Percentiles rank a stretch among this genome's conserved stretches.
These are phyloP conservation scores for Sebastes goodei DNA, from an alignment of 2,797 vertebrate genomes.

Conservation along the genomic window DNA sequence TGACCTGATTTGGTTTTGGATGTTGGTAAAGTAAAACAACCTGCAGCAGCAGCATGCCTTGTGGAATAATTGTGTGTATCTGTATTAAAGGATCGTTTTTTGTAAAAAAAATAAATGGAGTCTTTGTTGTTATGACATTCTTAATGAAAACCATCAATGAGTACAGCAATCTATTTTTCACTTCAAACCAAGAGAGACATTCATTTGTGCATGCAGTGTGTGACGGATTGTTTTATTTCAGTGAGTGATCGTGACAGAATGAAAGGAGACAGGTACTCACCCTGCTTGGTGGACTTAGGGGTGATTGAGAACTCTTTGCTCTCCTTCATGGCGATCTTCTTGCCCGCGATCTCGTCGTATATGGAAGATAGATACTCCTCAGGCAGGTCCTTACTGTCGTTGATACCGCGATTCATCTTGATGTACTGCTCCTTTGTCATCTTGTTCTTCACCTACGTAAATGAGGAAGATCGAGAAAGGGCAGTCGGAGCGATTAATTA, in stretches of 20 bases:
- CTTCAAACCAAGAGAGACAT: too few species aligned
- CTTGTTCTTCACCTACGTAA: slow-evolving; percentile 93
- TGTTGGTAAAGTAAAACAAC: too few species aligned
- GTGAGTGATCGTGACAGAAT: background rate
- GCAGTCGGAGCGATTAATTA: background rate
- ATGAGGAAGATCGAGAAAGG: background rate
- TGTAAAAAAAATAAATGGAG: too few species aligned
- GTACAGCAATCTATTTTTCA: too few species aligned
- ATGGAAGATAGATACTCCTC: slow-evolving; percentile 96
- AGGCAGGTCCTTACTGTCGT: slow-evolving; percentile 96
- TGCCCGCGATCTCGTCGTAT: slow-evolving; percentile 95
- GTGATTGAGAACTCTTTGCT: slow-evolving; percentile 93
- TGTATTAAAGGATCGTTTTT: too few species aligned
- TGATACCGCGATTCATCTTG: slow-evolving; percentile 98
- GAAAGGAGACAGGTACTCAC: slow-evolving; percentile 79
- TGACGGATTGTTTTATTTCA: background rate
- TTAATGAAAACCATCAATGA: too few species aligned
- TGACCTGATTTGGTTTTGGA: too few species aligned
- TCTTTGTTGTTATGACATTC: too few species aligned
- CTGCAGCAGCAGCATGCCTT: too few species aligned
- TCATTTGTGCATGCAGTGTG: background rate
- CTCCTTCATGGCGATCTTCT: slow-evolving; percentile 97
- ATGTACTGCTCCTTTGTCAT: slow-evolving; percentile 99
- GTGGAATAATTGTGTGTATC: too few species aligned
- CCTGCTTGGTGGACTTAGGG: slow-evolving; percentile 91